A percentile compares a stretch with the other conserved stretches of the same genome.
Conservation (phyloP, 2,113 vertebrate species). For the Sinocyclocheilus anshuiensis region DNA sequence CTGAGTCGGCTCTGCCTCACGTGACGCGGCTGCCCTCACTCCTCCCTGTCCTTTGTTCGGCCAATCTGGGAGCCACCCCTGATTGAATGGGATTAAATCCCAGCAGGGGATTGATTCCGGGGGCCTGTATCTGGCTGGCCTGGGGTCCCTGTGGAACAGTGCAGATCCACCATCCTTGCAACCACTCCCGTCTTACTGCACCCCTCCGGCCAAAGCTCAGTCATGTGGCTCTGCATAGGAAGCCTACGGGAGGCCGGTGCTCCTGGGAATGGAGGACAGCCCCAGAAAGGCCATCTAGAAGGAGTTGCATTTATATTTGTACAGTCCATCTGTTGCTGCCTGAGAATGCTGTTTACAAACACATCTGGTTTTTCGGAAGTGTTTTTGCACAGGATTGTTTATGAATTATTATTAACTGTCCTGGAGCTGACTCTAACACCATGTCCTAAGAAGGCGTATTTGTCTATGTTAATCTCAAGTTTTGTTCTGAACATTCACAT, state of each 20-base stretch:
- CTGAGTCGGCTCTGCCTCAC: constrained; percentile 58
- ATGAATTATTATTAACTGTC: neutral
- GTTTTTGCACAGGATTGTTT: neutral
- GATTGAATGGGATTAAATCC: constrained; percentile 67
- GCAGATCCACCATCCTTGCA: constrained; percentile 45
- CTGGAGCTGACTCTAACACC: neutral
- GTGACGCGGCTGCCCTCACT: constrained; percentile 53
- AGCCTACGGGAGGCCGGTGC: constrained; percentile 22
- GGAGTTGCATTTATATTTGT: neutral
- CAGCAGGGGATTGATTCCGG: constrained; percentile 59
- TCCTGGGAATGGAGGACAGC: constrained; percentile 30
- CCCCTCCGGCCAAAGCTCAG: constrained; percentile 39
- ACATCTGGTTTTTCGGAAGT: constrained; percentile 35
- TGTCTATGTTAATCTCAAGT: neutral
- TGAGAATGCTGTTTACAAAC: constrained; percentile 41
- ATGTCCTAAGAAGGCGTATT: neutral
- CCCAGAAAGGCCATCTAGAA: neutral
- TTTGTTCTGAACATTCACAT: neutral
- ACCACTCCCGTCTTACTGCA: constrained; percentile 43
- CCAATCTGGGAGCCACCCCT: constrained; percentile 63
- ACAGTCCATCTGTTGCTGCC: constrained; percentile 53
- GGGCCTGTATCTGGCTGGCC: constrained; percentile 54
- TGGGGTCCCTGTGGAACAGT: constrained; percentile 56
- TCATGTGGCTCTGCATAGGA: constrained; percentile 9
- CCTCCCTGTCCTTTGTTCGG: constrained; percentile 59